Base-by-base conservation (phyloP, 1,140 invertebrate genomes). In the Ostrea edulis region DNA sequence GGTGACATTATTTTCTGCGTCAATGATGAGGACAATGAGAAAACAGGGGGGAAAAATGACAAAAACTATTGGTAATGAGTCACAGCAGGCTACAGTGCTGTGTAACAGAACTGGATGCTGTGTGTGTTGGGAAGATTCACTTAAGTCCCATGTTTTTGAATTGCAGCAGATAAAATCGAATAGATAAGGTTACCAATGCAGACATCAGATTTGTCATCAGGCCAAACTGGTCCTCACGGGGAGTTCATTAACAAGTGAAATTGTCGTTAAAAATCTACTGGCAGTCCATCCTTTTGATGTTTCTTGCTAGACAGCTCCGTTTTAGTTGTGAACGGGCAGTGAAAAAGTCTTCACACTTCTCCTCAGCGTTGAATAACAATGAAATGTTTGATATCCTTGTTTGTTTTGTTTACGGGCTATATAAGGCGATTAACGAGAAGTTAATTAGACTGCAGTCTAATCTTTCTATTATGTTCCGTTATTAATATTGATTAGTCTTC, bases 1-100 rank as follows among this genome's bases (percentile, higher is more conserved):
- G 68, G 68, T 77, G 68, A 77, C 68, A 77, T 77, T 77, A 77
- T 77, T 77, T 77, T 77, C 68, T 77, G 68, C 68, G 29, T 77
- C 68, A 77, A 77, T 77, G 68, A 77, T 77, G 68, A 25, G 68
- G 29, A 77, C 68, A 9, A 77, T 77, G 68, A 35, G 68, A 29
- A 77, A 77, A 77, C 7, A 14, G 25, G 35, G 11, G 14, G 35
- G 8, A 77, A 77, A 77, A 77, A 29, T 77, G 68, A 77, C 68
- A 77, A 77, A 77, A 77, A 29, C n/a, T 77, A 77, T 77, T 12
- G 68, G 22, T 35, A 29, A 35, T 77, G 68, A 77, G 25, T 77
- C 68, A 77, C 29, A 35, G 68, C 11, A 77, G 35, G 35, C 35
- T 44, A 44, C 35, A 5, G 29, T 20, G 17, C 55, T 0, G 55